phyloP scores from a whole-genome alignment of 92 coral and sea anemone species.

The Epizoanthus ramosus region DNA sequence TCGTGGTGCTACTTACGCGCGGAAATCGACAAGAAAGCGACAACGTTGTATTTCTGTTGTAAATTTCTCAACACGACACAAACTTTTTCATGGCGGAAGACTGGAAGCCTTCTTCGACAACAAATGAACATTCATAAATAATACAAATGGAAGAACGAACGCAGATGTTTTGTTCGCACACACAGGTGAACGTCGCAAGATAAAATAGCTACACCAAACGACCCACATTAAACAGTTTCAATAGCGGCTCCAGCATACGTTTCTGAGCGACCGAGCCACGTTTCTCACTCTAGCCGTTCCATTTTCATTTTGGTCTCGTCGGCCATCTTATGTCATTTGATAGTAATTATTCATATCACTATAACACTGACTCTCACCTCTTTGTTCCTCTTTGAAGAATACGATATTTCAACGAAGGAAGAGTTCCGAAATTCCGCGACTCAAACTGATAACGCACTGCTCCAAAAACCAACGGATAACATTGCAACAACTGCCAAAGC shows the following conservation, averaged over 20 bases:
- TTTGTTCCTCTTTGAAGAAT: conserved; percentile 46
- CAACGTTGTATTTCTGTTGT: conserved; percentile 22
- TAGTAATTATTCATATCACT: conserved; percentile 50
- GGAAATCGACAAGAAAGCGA: conserved; percentile 33
- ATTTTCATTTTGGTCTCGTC: conserved; percentile 46
- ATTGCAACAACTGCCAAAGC: conserved; percentile 37
- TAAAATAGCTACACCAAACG: conserved; percentile 35
- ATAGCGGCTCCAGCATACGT: conserved; percentile 1
- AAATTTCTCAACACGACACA: conserved; percentile 25
- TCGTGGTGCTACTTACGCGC: conserved; percentile 17
- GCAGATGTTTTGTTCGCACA: conserved; percentile 47
- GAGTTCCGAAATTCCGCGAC: conserved; percentile 42
- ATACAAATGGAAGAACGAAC: conserved; percentile 45
- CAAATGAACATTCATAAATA: conserved; percentile 51
- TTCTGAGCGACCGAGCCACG: conserved; percentile 15
- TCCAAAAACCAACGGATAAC: conserved; percentile 16
- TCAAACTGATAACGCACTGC: conserved; percentile 28
- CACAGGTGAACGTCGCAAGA: conserved; percentile 42
- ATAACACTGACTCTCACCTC: conserved; percentile 45
- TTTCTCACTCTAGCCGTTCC: conserved; percentile 34
- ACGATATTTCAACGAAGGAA: conserved; percentile 30
- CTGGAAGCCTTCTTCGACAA: conserved; percentile 38
- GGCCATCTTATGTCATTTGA: conserved; percentile 52
- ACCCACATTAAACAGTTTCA: conserved; percentile 36
- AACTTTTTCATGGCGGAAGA: conserved; percentile 33